Evolutionary conservation across 64 coral and sea anemone species (phyloP), one percentile per base, ranked within the genome.

Genomic region (Platygyra sinensis): DNA sequence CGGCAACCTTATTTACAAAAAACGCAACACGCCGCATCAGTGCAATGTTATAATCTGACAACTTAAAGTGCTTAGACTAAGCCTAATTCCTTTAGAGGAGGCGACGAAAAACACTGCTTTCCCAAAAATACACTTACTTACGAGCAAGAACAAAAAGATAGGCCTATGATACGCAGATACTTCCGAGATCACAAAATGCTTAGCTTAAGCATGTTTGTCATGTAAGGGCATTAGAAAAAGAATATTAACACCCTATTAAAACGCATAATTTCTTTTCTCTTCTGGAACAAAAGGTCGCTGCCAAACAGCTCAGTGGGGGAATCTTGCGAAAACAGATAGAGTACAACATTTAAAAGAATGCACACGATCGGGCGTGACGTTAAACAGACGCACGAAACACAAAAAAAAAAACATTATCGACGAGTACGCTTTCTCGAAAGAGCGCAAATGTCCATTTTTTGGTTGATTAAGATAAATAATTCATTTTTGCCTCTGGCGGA

Each of bases 401-500:
- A 20, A 18, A 10, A n/a, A n/a, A n/a, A n/a, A n/a, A 10, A 30
- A 14, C 62, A 85, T 69, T 25, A 31, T 27, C 8, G 51, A 30
- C 69, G 18, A 80, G 61, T 62, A 85, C 20, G 62, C 20, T 50
- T 72, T 3, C 24, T 67, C 25, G 25, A 81, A 85, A 19, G 32
- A 46, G 22, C 10, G 25, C 25, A 71, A 71, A 71, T 85, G 9
- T 14, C 32, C 20, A 46, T 50, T 71, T 85, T 63, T 46, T 27
- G 20, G 13, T 85, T 50, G 62, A 42, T 51, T 46, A 71, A 4
- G 62, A 76, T 87, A 32, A 87, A 86, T 87, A 78, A 92, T 92
- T 86, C 82, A 92, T 87, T 54, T 36, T 87, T 22, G 90, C 90
- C 83, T 87, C 25, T 87, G 90, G 90, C 83, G 71, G 61, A 87